Percentiles rank a stretch among this genome's conserved stretches.
These are phyloP conservation scores for Alethe castanea DNA, from an alignment of 2,113 vertebrate species.

Conservation along the genomic window DNA sequence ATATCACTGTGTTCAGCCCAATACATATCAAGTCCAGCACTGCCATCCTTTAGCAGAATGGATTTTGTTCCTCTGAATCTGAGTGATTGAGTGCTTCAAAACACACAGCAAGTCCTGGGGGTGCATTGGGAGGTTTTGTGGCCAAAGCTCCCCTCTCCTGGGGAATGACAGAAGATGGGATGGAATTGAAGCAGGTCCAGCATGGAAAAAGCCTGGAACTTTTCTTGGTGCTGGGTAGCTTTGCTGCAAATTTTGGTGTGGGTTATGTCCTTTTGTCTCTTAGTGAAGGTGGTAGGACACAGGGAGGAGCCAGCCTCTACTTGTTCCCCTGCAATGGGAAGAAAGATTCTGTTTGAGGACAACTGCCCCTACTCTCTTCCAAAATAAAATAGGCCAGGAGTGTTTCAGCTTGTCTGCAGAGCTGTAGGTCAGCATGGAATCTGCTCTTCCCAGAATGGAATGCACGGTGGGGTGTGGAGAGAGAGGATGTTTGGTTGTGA, in stretches of 20 bases:
- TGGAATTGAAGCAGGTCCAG: not conserved
- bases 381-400: not conserved
- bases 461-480: not conserved
- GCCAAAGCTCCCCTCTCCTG: not conserved
- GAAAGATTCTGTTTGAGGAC: not conserved
- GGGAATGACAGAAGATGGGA: accelerated
- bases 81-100: not conserved
- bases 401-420: not conserved
- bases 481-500: not conserved
- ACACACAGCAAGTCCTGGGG: not conserved
- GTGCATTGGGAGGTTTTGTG: not conserved
- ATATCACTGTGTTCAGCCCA: not conserved
- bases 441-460: not conserved
- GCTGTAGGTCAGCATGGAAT: not conserved
- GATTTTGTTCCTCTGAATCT: not conserved
- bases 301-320: not conserved
- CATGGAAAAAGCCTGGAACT: not conserved
- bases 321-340: not conserved
- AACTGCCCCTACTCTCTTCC: not conserved
- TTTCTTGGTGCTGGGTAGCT: not conserved
- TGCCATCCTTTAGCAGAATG: not conserved
- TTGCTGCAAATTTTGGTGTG: not conserved
- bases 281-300: not conserved
- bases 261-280: not conserved
- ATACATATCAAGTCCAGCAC: not conserved